Evolutionary conservation across 37 sponge, comb jelly and placozoan species (phyloP).

Genomic region (Theonella swinhoei): DNA sequence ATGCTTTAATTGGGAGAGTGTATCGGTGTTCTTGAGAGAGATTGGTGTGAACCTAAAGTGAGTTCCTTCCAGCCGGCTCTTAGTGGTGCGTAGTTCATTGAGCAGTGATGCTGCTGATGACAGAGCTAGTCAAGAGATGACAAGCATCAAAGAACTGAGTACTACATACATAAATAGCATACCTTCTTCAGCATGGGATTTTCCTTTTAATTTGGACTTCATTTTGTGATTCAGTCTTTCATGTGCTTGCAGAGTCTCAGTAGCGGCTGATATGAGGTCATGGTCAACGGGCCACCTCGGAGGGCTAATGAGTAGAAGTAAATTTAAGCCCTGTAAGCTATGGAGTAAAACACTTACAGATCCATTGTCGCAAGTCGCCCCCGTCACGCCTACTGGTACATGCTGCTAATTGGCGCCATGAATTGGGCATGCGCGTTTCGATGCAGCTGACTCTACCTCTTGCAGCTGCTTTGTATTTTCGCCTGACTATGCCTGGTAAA

Average conservation of each 20-base stretch:
- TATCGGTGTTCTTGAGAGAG: conserved; percentile 23
- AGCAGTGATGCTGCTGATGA: conserved; percentile 16
- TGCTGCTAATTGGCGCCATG: too few species aligned
- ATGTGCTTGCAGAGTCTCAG: conserved; percentile 18
- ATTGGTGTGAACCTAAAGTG: conserved; percentile 29
- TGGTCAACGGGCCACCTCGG: conserved; percentile 16
- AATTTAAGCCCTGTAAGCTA: too few species aligned
- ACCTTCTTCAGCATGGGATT: conserved; percentile 10
- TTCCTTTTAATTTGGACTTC: conserved; percentile 7
- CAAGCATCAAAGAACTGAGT: neutral
- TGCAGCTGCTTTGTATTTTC: too few species aligned
- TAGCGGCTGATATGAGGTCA: conserved; percentile 28
- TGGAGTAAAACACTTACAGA: too few species aligned
- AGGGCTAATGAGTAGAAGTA: neutral
- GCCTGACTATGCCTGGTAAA: too few species aligned
- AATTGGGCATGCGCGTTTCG: too few species aligned
- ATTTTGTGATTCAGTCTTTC: conserved; percentile 8
- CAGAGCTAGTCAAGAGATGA: neutral
- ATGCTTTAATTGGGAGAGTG: conserved; percentile 35
- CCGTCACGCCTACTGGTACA: too few species aligned
- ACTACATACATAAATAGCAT: neutral
- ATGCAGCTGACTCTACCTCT: too few species aligned
- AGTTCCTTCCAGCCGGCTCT: conserved; percentile 73
- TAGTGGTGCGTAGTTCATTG: conserved; percentile 42
- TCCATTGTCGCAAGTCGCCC: too few species aligned